These are phyloP conservation scores for Monochamus saltuarius DNA, from an alignment of 1,140 invertebrate genomes.

Conservation along the genomic window DNA sequence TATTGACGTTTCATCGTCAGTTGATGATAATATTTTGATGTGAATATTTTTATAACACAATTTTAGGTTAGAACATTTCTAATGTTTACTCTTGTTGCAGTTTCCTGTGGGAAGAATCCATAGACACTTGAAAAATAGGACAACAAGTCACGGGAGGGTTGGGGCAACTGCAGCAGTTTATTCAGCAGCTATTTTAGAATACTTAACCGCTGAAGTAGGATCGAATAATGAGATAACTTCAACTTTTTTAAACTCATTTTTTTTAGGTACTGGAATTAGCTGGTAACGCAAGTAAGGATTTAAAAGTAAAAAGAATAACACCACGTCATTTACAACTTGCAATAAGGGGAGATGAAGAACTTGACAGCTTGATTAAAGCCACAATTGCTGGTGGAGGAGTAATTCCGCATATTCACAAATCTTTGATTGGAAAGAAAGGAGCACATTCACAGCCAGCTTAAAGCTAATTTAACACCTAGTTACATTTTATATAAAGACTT, in stretches of 20 bases:
- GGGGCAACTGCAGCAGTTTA: constrained; percentile 99
- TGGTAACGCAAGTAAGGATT: constrained; percentile 98
- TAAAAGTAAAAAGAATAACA: constrained; percentile 99
- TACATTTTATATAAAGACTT: constrained; percentile 31
- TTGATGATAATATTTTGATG: background rate
- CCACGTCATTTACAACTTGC: constrained; percentile 98
- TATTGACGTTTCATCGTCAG: background rate
- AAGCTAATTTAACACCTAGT: constrained; percentile 36
- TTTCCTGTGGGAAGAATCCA: constrained; percentile 99
- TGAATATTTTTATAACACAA: background rate
- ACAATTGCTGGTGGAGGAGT: constrained; percentile 99
- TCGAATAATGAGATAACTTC: constrained; percentile 2
- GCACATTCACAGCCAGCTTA: constrained; percentile 49
- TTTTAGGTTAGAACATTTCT: background rate
- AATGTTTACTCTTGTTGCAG: constrained; percentile 59
- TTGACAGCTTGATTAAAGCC: constrained; percentile 98
- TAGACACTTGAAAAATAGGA: constrained; percentile 97
- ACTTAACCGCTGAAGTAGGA: constrained; percentile 93
- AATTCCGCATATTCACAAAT: constrained; percentile 99
- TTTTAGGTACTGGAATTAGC: constrained; percentile 90
- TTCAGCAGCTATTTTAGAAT: constrained; percentile 98
- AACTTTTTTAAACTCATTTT: constrained; percentile 10
- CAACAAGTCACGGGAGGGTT: constrained; percentile 97
- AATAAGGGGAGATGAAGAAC: constrained; percentile 99
- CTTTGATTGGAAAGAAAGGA: constrained; percentile 94